These are phyloP conservation scores for Premnoplex brunnescens DNA, from an alignment of 2,797 vertebrate genomes.

Conservation along the genomic window DNA sequence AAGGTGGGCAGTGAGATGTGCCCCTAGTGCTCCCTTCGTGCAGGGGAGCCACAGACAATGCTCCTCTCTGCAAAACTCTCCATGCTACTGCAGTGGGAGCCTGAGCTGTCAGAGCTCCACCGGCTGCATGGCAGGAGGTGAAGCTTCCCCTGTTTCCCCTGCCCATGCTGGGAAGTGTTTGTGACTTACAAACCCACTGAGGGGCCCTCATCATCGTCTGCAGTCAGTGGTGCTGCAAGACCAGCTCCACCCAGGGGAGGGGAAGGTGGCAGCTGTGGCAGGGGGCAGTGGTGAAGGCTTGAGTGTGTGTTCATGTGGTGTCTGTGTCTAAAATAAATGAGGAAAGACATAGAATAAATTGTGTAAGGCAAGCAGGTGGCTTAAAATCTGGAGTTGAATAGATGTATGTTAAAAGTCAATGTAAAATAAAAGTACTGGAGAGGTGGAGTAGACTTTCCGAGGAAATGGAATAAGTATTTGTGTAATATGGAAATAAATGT, in stretches of 20 bases:
- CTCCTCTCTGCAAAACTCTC: background rate
- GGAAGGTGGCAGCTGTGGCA: background rate
- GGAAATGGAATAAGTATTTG: background rate
- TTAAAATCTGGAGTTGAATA: background rate
- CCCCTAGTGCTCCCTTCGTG: background rate
- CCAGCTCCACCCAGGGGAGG: background rate
- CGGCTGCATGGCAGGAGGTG: background rate
- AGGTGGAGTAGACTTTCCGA: background rate
- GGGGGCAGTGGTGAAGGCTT: background rate
- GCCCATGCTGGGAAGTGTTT: background rate
- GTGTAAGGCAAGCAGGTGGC: background rate
- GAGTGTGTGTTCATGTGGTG: background rate
- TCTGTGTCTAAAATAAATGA: background rate
- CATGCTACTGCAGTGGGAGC: accelerated
- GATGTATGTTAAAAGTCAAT: background rate
- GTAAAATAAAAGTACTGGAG: background rate
- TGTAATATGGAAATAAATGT: background rate
- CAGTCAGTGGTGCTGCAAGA: background rate
- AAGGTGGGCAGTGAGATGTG: background rate
- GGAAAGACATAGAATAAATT: background rate
- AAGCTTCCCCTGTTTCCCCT: background rate
- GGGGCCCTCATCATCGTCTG: background rate
- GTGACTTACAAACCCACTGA: background rate
- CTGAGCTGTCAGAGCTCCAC: background rate
- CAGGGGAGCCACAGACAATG: background rate